Conservation (phyloP, 2,797 vertebrate genomes). For the Phaenicophaeus curvirostris region DNA sequence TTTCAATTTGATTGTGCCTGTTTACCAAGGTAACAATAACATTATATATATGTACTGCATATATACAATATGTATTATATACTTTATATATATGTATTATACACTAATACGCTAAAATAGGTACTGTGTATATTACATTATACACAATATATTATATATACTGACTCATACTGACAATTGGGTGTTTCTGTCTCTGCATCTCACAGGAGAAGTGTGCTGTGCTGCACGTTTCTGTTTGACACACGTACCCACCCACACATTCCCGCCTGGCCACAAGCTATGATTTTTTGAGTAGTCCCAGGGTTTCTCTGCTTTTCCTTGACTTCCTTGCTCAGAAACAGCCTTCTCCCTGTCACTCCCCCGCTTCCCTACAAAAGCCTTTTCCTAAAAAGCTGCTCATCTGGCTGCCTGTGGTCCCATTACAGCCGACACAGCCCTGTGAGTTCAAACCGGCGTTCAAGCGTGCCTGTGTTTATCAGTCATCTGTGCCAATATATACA, state of each 20-base stretch:
- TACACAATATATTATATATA: too few species aligned
- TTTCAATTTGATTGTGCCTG: not conserved
- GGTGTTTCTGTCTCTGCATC: not conserved
- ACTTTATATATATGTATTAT: too few species aligned
- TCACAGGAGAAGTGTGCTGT: not conserved
- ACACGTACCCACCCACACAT: not conserved
- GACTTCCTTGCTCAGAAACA: not conserved
- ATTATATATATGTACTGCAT: not conserved
- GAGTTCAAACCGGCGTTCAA: not conserved
- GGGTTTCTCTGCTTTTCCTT: not conserved
- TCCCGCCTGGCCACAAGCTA: not conserved
- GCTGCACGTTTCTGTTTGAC: not conserved
- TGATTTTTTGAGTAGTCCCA: not conserved
- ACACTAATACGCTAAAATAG: too few species aligned
- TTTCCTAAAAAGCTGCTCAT: not conserved
- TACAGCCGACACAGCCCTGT: rapidly evolving
- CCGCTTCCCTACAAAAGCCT: not conserved
- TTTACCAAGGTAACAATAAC: not conserved
- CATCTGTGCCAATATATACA: not conserved
- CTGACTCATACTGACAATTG: not conserved
- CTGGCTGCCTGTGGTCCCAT: not conserved
- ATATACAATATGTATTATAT: too few species aligned
- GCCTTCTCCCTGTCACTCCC: not conserved
- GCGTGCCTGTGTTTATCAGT: not conserved
- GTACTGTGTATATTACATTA: too few species aligned